Evolutionary conservation across 2,888 invertebrate genomes (phyloP).

Genomic region (Masnerella sp.): DNA sequence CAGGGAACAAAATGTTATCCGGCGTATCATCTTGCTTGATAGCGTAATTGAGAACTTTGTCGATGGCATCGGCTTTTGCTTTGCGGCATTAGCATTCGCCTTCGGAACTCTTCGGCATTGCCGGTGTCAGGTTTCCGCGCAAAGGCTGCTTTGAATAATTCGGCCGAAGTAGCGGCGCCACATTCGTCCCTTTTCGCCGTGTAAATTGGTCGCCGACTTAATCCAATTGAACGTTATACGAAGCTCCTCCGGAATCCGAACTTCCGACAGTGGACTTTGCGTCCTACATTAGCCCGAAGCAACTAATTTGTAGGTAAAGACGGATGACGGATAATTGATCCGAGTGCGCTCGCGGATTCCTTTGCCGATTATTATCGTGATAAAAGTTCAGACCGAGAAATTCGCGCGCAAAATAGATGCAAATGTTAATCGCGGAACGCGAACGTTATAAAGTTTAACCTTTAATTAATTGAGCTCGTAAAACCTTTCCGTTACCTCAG

Average conservation of each 20-base stretch:
- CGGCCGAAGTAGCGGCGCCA: conserved; percentile 19
- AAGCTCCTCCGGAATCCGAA: conserved; percentile 35
- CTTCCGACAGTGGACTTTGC: conserved; percentile 18
- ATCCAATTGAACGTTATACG: conserved; percentile 47
- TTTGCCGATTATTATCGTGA: neutral
- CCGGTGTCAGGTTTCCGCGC: conserved; percentile 33
- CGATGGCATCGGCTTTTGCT: conserved; percentile 28
- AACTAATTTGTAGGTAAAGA: conserved; percentile 28
- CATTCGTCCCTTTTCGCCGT: conserved; percentile 24
- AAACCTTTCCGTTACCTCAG: no score
- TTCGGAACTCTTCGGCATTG: conserved; percentile 29
- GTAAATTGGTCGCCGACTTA: conserved; percentile 40
- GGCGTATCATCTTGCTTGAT: conserved; percentile 5
- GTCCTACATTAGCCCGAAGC: conserved; percentile 15
- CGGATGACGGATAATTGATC: conserved; percentile 9
- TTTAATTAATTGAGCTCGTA: conserved; percentile 18
- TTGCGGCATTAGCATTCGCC: conserved; percentile 28
- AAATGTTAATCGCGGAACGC: neutral
- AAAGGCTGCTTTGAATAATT: conserved; percentile 39
- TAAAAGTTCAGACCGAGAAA: neutral
- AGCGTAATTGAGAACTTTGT: conserved; percentile 27
- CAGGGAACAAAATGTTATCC: neutral
- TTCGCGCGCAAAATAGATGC: neutral
- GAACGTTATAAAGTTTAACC: neutral
- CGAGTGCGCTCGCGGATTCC: conserved; percentile 5